A percentile compares a stretch with the other conserved stretches of the same genome.
Conservation (phyloP, 1,140 invertebrate species). For the Maniola jurtina region DNA sequence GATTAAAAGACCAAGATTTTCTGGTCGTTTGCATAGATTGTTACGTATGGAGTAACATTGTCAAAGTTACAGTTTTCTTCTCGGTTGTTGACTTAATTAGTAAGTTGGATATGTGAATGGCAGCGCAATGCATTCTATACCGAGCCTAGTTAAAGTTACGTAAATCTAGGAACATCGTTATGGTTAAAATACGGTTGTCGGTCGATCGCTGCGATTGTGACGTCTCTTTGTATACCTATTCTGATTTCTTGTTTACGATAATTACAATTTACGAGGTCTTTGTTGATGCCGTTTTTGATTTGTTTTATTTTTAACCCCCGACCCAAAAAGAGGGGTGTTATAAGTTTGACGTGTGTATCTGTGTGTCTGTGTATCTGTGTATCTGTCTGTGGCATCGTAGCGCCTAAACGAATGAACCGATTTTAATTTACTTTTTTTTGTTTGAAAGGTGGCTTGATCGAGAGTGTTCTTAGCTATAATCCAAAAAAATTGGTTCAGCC, state of each 20-base stretch:
- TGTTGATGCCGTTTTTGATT: not conserved
- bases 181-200: constrained; percentile 64
- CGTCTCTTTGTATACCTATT: constrained; percentile 15
- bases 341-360: too few species aligned
- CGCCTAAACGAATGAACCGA: too few species aligned
- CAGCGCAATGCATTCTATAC: constrained; percentile 66
- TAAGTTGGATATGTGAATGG: constrained; percentile 76
- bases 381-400: too few species aligned
- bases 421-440: too few species aligned
- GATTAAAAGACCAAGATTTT: constrained; percentile 37
- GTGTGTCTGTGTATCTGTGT: too few species aligned
- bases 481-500: too few species aligned
- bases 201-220: constrained; percentile 26
- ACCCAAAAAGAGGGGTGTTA: too few species aligned
- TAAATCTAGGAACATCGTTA: constrained; percentile 69
- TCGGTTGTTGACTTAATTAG: constrained; percentile 75
- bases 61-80: constrained; percentile 76
- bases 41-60: constrained; percentile 74
- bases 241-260: constrained; percentile 33
- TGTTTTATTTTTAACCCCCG: not conserved
- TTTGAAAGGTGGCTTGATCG: too few species aligned
- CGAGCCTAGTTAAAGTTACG: constrained; percentile 40
- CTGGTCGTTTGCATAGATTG: constrained; percentile 44
- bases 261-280: constrained; percentile 21
- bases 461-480: too few species aligned